Evolutionary conservation across 2,888 invertebrate species (phyloP).

Genomic region (Endomychus coccineus): DNA sequence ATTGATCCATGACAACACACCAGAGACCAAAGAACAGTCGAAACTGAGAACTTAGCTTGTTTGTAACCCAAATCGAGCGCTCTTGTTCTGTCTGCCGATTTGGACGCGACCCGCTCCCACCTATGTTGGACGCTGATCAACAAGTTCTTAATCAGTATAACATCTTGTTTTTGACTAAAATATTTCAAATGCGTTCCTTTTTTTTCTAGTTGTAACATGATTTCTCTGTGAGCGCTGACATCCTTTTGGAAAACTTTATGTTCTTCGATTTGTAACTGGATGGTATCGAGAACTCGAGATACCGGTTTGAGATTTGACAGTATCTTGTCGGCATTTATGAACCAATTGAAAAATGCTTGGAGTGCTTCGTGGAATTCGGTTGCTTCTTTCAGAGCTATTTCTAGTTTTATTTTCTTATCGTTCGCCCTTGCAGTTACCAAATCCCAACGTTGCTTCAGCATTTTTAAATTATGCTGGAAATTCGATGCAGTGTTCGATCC

Average conservation of each 20-base stretch:
- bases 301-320: constrained; percentile 84
- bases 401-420: constrained; percentile 95
- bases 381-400: constrained; percentile 94
- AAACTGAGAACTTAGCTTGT: too few relatives aligned
- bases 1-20: too few relatives aligned
- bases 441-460: constrained; percentile 91
- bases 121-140: constrained; percentile 94
- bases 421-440: constrained; percentile 83
- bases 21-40: too few relatives aligned
- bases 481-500: constrained; percentile 61
- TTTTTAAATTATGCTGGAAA: constrained; percentile 80
- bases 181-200: constrained; percentile 97
- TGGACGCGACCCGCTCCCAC: constrained; percentile 95
- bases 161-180: constrained; percentile 99
- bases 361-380: constrained; percentile 94
- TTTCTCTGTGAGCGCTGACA: constrained; percentile 85
- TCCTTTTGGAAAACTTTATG: constrained; percentile 95
- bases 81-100: constrained; percentile 88
- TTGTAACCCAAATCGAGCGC: constrained; percentile 92
- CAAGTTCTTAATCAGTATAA: constrained; percentile 95
- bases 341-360: constrained; percentile 92
- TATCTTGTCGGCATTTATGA: constrained; percentile 89
- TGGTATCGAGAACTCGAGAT: constrained; percentile 85
- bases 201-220: constrained; percentile 91
- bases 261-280: constrained; percentile 92